A percentile compares a stretch with the other conserved stretches of the same genome.
phyloP scores from a whole-genome alignment of 2,113 vertebrate genomes.

The Sula dactylatra region DNA sequence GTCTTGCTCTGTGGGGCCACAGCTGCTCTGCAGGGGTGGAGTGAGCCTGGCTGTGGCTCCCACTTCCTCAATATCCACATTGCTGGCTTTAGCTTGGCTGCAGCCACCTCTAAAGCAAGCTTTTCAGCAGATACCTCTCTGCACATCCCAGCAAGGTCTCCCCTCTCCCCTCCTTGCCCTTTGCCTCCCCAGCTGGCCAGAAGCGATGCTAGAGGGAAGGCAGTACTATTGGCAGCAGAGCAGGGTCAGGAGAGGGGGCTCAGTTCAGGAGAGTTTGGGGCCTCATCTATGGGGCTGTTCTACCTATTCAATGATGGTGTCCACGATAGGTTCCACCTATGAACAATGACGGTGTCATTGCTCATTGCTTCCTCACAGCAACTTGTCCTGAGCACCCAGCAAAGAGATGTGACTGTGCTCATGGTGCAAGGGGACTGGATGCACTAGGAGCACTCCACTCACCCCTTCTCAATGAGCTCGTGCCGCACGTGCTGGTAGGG shows the following conservation, averaged over 20 bases:
- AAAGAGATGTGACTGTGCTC: accelerated
- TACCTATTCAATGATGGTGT: neutral
- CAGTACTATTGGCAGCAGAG: neutral
- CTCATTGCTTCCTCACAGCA: neutral
- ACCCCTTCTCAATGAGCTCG: conserved; percentile 63
- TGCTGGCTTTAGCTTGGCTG: neutral
- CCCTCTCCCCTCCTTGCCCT: neutral
- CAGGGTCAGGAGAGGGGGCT: neutral
- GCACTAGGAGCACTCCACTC: neutral
- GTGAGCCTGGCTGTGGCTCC: neutral
- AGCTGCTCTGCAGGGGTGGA: neutral
- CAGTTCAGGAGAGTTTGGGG: neutral
- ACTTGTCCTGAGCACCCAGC: neutral
- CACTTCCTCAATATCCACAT: accelerated
- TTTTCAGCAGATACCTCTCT: neutral
- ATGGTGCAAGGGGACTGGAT: neutral
- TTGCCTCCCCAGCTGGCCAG: neutral
- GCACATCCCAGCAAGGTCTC: neutral
- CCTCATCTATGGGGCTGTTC: neutral
- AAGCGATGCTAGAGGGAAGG: neutral
- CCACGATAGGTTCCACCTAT: neutral
- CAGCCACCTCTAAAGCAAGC: neutral
- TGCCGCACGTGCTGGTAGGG: neutral
- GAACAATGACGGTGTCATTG: neutral
- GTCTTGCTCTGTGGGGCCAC: neutral